Base-by-base conservation (phyloP, 1,140 invertebrate species). In the Pantala flavescens region DNA sequence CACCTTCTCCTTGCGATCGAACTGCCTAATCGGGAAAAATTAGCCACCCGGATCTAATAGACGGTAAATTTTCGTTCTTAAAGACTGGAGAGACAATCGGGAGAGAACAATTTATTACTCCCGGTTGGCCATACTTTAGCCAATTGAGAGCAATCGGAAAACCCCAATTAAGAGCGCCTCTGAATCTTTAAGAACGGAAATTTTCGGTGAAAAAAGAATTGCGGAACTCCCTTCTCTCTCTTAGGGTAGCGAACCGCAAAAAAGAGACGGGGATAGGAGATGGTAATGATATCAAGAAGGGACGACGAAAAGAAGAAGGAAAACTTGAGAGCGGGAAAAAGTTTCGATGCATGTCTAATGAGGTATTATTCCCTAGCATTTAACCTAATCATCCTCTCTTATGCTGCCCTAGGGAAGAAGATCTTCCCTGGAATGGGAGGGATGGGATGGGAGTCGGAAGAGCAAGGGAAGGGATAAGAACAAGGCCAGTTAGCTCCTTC, bases 281-380 rank as follows among this genome's bases (percentile, higher is more conserved):
- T 9, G 28, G 28, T 36, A 36, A 36, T 36, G 28, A 36, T 36
- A 36, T 36, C 2, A 36, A 36, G 49, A 12, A 63, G 49, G 49
- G 49, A 21, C 3, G 49, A 21, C 14, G 12, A 63, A 63, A 36
- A 36, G n/a, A 63, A 12, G 49, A 63, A 5, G 28, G 28, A 16
- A 63, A 63, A 63, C 5, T 63, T 21, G 49, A 63, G 49, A 63
- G 49, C 49, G n/a, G 49, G 16, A 63, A 63, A 72, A 72, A 72
- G 71, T 72, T 72, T 72, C 71, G 24, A 72, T 72, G 71, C 71
- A 72, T 28, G 71, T 72, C 71, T 72, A 72, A 72, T 72, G 71
- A 72, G 71, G 71, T 72, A 72, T 72, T 72, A 72, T 72, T 72
- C 71, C 71, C 71, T n/a, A 72, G 42, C 71, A 72, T 72, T 72